Percentiles rank a stretch among this genome's conserved stretches.
These are phyloP conservation scores for Sebastiscus albofasciatus DNA, from an alignment of 2,797 vertebrate species.

Conservation along the genomic window DNA sequence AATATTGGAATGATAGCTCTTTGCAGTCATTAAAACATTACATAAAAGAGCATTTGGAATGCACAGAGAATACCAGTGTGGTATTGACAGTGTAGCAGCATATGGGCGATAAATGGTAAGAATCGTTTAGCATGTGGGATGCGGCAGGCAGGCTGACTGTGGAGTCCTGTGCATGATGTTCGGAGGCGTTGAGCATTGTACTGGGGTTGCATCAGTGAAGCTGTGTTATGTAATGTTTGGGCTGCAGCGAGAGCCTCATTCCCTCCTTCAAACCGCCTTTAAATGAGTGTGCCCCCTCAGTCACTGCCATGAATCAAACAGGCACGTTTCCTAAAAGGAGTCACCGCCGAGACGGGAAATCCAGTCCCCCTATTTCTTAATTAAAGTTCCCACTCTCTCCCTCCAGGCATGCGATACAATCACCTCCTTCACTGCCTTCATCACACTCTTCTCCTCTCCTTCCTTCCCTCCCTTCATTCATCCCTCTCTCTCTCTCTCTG, in stretches of 20 bases:
- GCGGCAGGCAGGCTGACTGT: slow-evolving; percentile 84
- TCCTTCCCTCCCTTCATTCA: slow-evolving; percentile 29
- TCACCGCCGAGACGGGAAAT: slow-evolving; percentile 64
- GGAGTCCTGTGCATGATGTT: slow-evolving; percentile 89
- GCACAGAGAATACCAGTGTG: slow-evolving; percentile 12
- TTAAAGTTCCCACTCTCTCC: slow-evolving; percentile 68
- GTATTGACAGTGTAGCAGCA: slow-evolving; percentile 26
- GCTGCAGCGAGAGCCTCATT: slow-evolving; percentile 53
- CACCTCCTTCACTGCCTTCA: slow-evolving; percentile 63
- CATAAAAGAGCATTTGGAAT: slow-evolving; percentile 28
- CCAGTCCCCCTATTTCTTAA: slow-evolving; percentile 68
- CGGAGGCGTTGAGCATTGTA: slow-evolving; percentile 72
- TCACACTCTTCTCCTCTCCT: slow-evolving; percentile 32
- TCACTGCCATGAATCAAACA: slow-evolving; percentile 62
- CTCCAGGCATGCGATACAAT: slow-evolving; percentile 71
- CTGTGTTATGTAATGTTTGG: slow-evolving; percentile 73
- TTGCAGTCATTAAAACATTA: slow-evolving; percentile 18
- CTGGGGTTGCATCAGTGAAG: slow-evolving; percentile 68
- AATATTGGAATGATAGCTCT: slow-evolving; percentile 16
- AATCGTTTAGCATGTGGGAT: slow-evolving; percentile 77
- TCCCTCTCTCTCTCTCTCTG: slow-evolving; percentile 14
- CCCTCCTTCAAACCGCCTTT: slow-evolving; percentile 50
- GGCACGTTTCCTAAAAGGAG: slow-evolving; percentile 63
- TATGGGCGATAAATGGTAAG: slow-evolving; percentile 48
- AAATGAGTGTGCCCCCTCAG: slow-evolving; percentile 52